Conservation (phyloP, 2,888 invertebrate species). For the Marronus borbonicus region DNA sequence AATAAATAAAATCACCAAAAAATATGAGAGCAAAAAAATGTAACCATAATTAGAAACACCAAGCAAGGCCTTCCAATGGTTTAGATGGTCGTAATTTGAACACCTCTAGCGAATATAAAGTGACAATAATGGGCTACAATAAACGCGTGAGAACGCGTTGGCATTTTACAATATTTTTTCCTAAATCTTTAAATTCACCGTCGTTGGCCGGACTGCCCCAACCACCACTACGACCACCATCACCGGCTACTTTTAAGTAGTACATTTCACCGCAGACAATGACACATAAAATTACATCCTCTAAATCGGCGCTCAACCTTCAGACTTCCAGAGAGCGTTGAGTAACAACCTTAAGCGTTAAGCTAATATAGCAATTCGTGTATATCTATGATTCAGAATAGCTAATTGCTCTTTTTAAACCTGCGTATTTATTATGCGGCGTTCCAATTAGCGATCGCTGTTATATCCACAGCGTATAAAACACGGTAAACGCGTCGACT, state of each 20-base stretch:
- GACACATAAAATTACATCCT: constrained; percentile 19
- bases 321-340: background rate
- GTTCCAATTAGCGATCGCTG: background rate
- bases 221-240: too few relatives aligned
- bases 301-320: constrained; percentile 5
- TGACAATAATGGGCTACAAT: background rate
- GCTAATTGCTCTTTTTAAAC: background rate
- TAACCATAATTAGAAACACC: too few relatives aligned
- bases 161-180: background rate
- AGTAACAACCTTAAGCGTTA: too few relatives aligned
- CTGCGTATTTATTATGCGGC: background rate
- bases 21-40: too few relatives aligned
- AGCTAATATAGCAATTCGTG: too few relatives aligned
- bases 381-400: background rate
- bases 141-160: constrained; percentile 10
- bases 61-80: too few relatives aligned
- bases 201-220: too few relatives aligned
- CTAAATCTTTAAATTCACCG: background rate
- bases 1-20: too few relatives aligned
- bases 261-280: background rate
- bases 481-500: background rate
- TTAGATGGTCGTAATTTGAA: background rate
- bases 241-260: background rate
- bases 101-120: background rate
- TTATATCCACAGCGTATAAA: background rate